Base-by-base conservation (phyloP, 2,113 vertebrate genomes). In the Sakesphorus luctuosus region DNA sequence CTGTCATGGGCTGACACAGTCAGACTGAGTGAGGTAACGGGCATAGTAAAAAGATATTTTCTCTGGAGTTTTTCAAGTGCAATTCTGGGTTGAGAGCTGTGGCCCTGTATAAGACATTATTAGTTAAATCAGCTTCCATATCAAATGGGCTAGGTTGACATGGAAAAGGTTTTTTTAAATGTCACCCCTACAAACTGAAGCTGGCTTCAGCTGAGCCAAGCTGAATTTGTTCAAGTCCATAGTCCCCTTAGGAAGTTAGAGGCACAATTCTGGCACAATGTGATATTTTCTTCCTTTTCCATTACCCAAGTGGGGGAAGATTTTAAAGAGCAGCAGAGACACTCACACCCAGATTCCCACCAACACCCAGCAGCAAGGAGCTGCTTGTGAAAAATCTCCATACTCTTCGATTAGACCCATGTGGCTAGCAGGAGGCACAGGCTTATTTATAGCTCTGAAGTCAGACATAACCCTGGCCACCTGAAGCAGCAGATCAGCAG, bases 361-460 rank as follows among this genome's bases (percentile, higher is more conserved):
- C 20, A 66, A 79, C 92, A 81, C 28, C 35, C 79, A 80, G 40
- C 2, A 83, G 61, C 38, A 47, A 44, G 65, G 65, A 81, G n/a
- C 31, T 78, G 47, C 29, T 88, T 80, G 29, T 76, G 88, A 89
- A 81, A 87, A 72, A 65, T 38, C 40, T 78, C 73, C 20, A 43
- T n/a, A 9, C 19, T 86, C 50, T 65, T 83, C 0, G 0, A 74
- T 84, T 36, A 93, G 69, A 87, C 33, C 52, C 85, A 82, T 74
- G 72, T 78, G 90, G 83, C 23, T 78, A 82, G 29, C 88, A 95
- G 73, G 61, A 94, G 69, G 67, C 50, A 90, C 65, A 52, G 78
- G 66, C 31, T 90, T 89, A 90, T 90, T 95, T 75, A 94, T 38
- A 75, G 69, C 69, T 86, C 56, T 77, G 16, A 84, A 89, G 74